phyloP scores from a whole-genome alignment of 1,140 invertebrate species.

The Stenopsyche tienmushanensis region DNA sequence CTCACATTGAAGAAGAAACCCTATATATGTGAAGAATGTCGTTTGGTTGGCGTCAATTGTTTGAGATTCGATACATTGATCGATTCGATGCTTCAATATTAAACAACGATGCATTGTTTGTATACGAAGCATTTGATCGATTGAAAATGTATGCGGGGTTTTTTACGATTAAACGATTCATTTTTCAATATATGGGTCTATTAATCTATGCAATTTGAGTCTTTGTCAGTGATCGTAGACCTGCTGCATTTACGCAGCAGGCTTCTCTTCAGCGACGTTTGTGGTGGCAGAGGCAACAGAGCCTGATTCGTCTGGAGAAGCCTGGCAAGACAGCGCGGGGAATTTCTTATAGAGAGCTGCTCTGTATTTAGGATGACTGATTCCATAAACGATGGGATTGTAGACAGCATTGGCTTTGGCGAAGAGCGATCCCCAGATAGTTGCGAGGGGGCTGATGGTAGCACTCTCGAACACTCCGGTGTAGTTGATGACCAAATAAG shows the following conservation, averaged over 20 bases:
- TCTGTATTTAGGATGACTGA: slow-evolving; percentile 68
- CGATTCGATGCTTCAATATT: too few species aligned
- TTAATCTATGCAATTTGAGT: background rate
- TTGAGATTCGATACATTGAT: too few species aligned
- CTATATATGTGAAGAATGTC: too few species aligned
- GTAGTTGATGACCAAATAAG: slow-evolving; percentile 79
- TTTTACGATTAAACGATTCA: too few species aligned
- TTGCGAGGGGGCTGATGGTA: slow-evolving; percentile 69
- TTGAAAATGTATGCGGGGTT: too few species aligned
- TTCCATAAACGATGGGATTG: slow-evolving; percentile 82
- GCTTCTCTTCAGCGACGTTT: slow-evolving; percentile 58
- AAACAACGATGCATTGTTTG: too few species aligned
- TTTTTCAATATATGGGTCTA: too few species aligned
- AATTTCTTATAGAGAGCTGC: slow-evolving; percentile 65
- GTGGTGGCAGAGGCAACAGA: slow-evolving; percentile 60
- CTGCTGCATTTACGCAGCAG: slow-evolving; percentile 56
- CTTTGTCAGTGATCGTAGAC: too few species aligned
- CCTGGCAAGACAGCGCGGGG: slow-evolving; percentile 59
- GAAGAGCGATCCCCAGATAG: slow-evolving; percentile 78
- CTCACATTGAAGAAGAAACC: too few species aligned
- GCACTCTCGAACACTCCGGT: slow-evolving; percentile 69
- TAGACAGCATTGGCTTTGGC: slow-evolving; percentile 78
- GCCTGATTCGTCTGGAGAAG: slow-evolving; percentile 55
- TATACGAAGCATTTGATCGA: too few species aligned
- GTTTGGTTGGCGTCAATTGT: too few species aligned